phyloP scores from a whole-genome alignment of 1,140 invertebrate species.

The Bombus ignitus region DNA sequence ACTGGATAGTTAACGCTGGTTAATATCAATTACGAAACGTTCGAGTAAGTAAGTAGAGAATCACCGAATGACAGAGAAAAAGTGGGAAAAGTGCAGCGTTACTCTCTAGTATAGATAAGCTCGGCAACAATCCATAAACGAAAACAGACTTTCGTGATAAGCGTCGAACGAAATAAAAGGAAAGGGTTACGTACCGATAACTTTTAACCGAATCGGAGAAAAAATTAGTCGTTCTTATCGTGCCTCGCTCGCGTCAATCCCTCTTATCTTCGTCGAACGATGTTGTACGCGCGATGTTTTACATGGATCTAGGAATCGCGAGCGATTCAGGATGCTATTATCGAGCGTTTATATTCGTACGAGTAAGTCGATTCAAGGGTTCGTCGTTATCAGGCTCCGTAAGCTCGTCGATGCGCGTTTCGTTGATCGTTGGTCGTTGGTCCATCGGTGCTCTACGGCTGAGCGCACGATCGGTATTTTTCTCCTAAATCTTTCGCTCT shows the following conservation, averaged over 20 bases:
- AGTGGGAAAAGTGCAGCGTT: too few species aligned
- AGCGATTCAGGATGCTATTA: background rate
- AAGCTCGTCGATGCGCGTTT: too few species aligned
- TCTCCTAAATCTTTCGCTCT: too few species aligned
- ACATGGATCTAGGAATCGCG: background rate
- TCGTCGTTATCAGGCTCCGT: background rate
- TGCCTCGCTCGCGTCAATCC: slow-evolving; percentile 54
- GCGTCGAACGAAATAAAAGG: background rate
- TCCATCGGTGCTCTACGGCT: too few species aligned
- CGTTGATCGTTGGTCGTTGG: too few species aligned
- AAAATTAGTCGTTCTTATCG: slow-evolving; percentile 57
- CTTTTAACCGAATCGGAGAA: slow-evolving; percentile 51
- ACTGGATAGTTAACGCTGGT: background rate
- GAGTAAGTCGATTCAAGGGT: background rate
- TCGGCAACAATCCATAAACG: background rate
- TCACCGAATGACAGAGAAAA: background rate
- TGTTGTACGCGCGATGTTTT: background rate
- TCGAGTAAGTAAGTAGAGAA: background rate
- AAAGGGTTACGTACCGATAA: slow-evolving; percentile 53
- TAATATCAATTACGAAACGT: background rate
- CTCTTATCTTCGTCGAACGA: slow-evolving; percentile 45
- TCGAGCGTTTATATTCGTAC: slow-evolving; percentile 9
- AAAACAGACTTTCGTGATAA: background rate
- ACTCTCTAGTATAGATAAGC: background rate
- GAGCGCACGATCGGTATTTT: too few species aligned